phyloP scores from a whole-genome alignment of 2,797 vertebrate genomes.

The Gallinago stenura region DNA sequence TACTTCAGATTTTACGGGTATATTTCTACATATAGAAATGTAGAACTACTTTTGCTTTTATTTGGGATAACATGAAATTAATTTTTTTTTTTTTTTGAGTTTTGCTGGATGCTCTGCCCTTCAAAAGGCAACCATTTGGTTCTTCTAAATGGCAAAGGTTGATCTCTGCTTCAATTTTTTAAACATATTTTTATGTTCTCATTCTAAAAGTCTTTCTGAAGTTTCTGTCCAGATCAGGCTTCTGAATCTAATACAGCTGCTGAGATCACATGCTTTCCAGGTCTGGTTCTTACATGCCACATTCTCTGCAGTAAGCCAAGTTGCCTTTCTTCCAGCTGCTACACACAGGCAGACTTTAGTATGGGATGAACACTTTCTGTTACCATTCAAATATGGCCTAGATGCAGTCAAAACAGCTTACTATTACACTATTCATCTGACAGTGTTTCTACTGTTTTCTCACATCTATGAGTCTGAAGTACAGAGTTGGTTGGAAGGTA shows the following conservation, averaged over 20 bases:
- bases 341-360: not conserved
- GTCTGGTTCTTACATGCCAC: not conserved
- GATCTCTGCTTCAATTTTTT: not conserved
- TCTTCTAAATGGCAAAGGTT: not conserved
- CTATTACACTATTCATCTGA: not conserved
- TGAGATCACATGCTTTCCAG: not conserved
- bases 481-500: not conserved
- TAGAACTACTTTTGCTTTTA: not conserved
- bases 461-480: accelerated
- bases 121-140: not conserved
- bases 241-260: not conserved
- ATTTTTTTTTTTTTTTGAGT: not conserved
- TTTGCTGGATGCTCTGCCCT: not conserved
- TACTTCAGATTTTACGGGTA: not conserved
- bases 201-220: not conserved
- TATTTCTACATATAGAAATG: no score
- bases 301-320: not conserved
- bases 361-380: not conserved
- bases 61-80: not conserved
- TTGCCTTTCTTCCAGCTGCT: not conserved
- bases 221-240: not conserved
- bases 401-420: not conserved
- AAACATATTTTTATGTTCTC: not conserved
- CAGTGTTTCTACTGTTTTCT: not conserved
- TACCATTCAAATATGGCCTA: not conserved